phyloP scores from a whole-genome alignment of 2,113 vertebrate genomes.

The Tapirus terrestris region DNA sequence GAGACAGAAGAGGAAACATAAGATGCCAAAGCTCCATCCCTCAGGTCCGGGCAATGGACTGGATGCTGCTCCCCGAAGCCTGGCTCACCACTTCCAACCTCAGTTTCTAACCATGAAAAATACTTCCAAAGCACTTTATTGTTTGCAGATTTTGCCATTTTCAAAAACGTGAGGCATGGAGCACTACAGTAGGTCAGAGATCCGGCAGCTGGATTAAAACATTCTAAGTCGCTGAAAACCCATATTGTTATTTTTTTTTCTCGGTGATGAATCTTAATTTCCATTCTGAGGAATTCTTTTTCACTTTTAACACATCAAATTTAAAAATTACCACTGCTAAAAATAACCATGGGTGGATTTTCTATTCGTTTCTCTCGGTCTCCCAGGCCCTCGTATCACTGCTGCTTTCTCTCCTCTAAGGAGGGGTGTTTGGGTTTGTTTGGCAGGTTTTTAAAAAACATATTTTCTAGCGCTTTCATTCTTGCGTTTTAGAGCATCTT shows the following conservation, averaged over 20 bases:
- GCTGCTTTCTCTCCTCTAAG: neutral
- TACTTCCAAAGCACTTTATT: neutral
- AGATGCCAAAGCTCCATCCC: neutral
- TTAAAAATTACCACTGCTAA: constrained; percentile 37
- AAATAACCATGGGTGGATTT: constrained; percentile 22
- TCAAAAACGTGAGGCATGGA: neutral
- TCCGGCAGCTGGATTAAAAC: neutral
- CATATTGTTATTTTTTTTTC: neutral
- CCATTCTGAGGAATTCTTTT: constrained; percentile 27
- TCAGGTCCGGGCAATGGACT: neutral
- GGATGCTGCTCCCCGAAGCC: neutral
- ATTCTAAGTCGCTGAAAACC: neutral
- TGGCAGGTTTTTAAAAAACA: neutral
- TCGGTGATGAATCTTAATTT: constrained; percentile 38
- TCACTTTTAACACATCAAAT: constrained; percentile 43
- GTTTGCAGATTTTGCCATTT: constrained; percentile 16
- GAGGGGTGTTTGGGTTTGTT: neutral
- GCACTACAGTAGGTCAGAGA: neutral
- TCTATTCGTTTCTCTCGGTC: neutral
- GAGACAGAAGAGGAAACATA: neutral
- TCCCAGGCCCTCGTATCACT: neutral
- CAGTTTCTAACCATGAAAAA: neutral
- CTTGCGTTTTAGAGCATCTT: neutral
- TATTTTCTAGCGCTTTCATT: neutral
- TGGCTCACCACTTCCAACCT: neutral